A percentile compares a stretch with the other conserved stretches of the same genome.
Evolutionary conservation across 2,888 invertebrate species (phyloP).

Genomic region (Zonitis immaculata): DNA sequence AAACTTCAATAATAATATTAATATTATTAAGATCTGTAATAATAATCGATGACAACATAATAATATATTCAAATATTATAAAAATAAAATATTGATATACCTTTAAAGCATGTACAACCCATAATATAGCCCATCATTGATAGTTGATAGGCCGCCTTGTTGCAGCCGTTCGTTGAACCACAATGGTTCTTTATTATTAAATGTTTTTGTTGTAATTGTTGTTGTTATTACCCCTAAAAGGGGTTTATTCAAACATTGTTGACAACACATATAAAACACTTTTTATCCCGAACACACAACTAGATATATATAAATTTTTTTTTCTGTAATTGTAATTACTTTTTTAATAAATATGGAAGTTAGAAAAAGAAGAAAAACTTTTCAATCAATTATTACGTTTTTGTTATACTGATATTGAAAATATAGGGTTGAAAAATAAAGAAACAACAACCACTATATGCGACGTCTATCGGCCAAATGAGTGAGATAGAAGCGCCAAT

Average conservation of each 20-base stretch:
- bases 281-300: no score
- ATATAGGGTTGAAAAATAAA: background rate
- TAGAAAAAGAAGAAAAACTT: no score
- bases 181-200: slow-evolving; percentile 36
- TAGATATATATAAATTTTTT: no score
- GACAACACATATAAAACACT: slow-evolving; percentile 5
- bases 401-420: background rate
- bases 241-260: slow-evolving; percentile 3
- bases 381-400: no score
- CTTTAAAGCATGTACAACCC: slow-evolving; percentile 91
- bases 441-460: slow-evolving; percentile 10
- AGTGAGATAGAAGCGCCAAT: slow-evolving; percentile 10
- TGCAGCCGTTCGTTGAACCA: slow-evolving; percentile 27
- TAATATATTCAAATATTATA: no score
- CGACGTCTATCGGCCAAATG: slow-evolving; percentile 24
- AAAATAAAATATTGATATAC: no score
- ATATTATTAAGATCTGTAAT: no score
- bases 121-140: slow-evolving; percentile 91
- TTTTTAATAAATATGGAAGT: no score
- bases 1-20: no score
- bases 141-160: slow-evolving; percentile 51
- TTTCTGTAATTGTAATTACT: no score
- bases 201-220: slow-evolving; percentile 29
- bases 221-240: background rate
- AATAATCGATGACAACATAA: no score